A percentile compares a stretch with the other conserved stretches of the same genome.
phyloP scores from a whole-genome alignment of 2,888 invertebrate species.

The Drosophila robusta region DNA sequence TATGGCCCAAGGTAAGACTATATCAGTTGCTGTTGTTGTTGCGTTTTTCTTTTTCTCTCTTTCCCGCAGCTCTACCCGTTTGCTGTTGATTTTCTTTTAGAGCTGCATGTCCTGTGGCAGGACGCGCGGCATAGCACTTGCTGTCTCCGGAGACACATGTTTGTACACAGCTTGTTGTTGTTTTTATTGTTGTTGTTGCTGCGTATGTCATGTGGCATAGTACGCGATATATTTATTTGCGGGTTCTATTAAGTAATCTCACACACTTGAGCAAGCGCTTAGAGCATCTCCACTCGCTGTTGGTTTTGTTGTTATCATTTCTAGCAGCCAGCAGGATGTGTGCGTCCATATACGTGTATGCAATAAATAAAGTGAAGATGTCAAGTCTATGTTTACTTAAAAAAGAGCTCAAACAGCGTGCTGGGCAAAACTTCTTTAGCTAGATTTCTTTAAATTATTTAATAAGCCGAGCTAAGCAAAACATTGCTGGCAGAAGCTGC shows the following conservation, averaged over 20 bases:
- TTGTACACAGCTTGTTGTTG: constrained; percentile 36
- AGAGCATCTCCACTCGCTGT: constrained; percentile 17
- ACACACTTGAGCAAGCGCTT: constrained; percentile 56
- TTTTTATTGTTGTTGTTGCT: constrained; percentile 24
- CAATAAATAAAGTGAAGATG: constrained; percentile 58
- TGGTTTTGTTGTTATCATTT: constrained; percentile 16
- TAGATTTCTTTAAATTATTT: constrained; percentile 42
- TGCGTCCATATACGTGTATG: constrained; percentile 18
- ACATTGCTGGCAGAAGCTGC: constrained; percentile 4
- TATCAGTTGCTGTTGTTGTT: constrained; percentile 12
- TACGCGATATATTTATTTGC: constrained; percentile 73
- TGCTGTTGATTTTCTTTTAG: constrained; percentile 30
- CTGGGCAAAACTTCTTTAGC: background rate
- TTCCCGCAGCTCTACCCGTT: constrained; percentile 30
- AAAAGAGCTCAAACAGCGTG: constrained; percentile 10
- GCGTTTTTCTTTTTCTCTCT: constrained; percentile 14
- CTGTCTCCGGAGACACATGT: constrained; percentile 53
- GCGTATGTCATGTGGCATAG: constrained; percentile 39
- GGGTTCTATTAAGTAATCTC: constrained; percentile 68
- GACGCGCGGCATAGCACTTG: constrained; percentile 22
- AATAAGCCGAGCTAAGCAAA: constrained; percentile 1
- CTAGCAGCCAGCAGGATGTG: constrained; percentile 27
- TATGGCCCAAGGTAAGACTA: constrained; percentile 44
- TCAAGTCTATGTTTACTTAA: constrained; percentile 56
- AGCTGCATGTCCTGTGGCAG: constrained; percentile 38